Percentiles rank a stretch among this genome's conserved stretches.
These are phyloP conservation scores for Physocephala rufipes DNA, from an alignment of 2,888 invertebrate species.

Conservation along the genomic window DNA sequence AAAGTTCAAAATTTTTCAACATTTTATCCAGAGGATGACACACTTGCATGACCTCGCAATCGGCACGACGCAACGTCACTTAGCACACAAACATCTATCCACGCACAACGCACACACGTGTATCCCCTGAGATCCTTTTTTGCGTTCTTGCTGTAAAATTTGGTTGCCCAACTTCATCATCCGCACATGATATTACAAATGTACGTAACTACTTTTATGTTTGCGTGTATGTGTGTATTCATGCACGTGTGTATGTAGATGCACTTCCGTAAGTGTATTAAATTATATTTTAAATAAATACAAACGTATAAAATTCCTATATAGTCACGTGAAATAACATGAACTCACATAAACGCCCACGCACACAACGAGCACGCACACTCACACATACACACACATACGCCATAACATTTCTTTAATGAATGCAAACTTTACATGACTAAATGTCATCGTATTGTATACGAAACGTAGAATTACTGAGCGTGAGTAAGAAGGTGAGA, in stretches of 20 bases:
- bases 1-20: no score
- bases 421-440: constrained; percentile 7
- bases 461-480: no score
- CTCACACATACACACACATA: constrained; percentile 22
- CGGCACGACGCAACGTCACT: background rate
- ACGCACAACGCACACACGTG: background rate
- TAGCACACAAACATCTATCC: background rate
- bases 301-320: no score
- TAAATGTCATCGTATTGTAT: background rate
- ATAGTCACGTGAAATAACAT: background rate
- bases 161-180: no score
- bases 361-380: constrained; percentile 1
- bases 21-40: background rate
- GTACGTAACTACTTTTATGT: no score
- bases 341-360: background rate
- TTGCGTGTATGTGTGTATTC: no score
- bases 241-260: no score
- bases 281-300: no score
- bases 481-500: background rate
- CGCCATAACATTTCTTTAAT: background rate
- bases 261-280: no score
- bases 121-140: background rate
- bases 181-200: no score
- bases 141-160: no score
- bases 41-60: constrained; percentile 19